These are phyloP conservation scores for Rhynchopsitta pachyrhyncha DNA, from an alignment of 2,113 vertebrate genomes.

Conservation along the genomic window DNA sequence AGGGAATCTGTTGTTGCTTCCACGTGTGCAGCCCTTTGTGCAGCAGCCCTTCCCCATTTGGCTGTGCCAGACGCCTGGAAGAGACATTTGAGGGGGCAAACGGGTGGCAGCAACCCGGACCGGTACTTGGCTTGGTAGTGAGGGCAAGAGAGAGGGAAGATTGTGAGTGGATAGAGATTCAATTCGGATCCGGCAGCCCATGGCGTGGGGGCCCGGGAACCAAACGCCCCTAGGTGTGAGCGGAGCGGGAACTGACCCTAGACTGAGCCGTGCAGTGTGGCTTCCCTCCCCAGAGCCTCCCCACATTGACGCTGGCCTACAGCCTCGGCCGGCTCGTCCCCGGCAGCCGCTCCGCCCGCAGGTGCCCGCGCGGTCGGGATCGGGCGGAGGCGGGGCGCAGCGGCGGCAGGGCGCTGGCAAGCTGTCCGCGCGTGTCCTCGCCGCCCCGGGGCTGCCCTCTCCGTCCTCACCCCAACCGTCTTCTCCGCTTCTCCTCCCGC, in stretches of 20 bases:
- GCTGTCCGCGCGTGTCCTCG: neutral
- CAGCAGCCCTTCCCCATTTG: neutral
- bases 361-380: neutral
- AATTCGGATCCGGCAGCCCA: rapidly evolving
- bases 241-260: rapidly evolving
- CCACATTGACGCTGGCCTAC: neutral
- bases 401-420: neutral
- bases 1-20: neutral
- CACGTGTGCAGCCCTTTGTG: neutral
- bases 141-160: too few relatives aligned
- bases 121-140: rapidly evolving
- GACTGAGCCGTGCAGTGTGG: neutral
- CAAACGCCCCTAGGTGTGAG: neutral
- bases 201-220: neutral
- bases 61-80: neutral
- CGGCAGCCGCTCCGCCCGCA: neutral
- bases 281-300: neutral
- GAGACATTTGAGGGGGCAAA: neutral
- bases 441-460: neutral
- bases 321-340: neutral
- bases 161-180: too few relatives aligned
- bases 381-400: too few relatives aligned
- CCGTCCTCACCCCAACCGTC: neutral
- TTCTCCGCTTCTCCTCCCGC: neutral
- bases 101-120: neutral